Conservation (phyloP, 2,888 invertebrate species). For the Melipona beecheii region DNA sequence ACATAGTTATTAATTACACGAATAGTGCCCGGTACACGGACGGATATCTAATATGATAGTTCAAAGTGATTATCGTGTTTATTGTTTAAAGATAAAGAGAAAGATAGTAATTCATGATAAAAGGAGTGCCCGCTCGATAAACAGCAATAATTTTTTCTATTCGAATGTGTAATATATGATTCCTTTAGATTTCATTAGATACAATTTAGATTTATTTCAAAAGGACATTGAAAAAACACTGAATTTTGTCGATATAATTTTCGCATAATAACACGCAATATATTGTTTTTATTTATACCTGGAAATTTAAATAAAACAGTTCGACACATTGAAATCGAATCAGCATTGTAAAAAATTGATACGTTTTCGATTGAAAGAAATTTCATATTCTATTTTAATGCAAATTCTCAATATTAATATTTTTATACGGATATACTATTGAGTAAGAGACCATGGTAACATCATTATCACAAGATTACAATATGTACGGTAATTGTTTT, state of each 20-base stretch:
- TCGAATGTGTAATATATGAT: conserved; percentile 32
- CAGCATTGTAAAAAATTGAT: conserved; percentile 7
- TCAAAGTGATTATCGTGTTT: conserved; percentile 62
- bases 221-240: conserved; percentile 39
- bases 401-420: conserved; percentile 35
- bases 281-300: background rate
- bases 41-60: conserved; percentile 73
- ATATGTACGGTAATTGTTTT: conserved; percentile 39
- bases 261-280: conserved; percentile 9
- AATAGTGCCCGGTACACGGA: conserved; percentile 75
- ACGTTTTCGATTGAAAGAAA: conserved; percentile 16
- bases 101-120: conserved; percentile 57
- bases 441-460: conserved; percentile 45
- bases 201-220: conserved; percentile 52
- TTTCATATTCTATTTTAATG: conserved; percentile 22
- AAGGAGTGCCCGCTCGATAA: conserved; percentile 63
- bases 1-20: conserved; percentile 49
- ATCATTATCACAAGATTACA: conserved; percentile 59
- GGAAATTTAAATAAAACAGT: conserved; percentile 20
- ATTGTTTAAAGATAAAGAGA: conserved; percentile 53
- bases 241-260: conserved; percentile 39
- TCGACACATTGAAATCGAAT: conserved; percentile 15
- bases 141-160: conserved; percentile 56
- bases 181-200: conserved; percentile 26
- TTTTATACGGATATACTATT: conserved; percentile 36